Conservation (phyloP, 2,888 invertebrate genomes). For the Agrochola macilenta region DNA sequence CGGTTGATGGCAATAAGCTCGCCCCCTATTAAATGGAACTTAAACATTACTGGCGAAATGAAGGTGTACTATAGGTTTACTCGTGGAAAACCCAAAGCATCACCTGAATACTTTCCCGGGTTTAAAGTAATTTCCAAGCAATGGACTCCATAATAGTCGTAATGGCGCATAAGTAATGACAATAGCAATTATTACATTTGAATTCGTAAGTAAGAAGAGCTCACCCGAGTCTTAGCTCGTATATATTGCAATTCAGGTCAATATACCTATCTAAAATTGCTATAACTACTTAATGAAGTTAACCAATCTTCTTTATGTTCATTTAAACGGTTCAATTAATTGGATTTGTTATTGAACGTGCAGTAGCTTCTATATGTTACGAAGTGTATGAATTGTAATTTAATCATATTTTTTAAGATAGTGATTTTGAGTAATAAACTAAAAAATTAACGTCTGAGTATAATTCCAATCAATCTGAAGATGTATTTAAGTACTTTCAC, state of each 20-base stretch:
- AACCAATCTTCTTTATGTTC: not conserved
- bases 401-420: not conserved
- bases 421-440: not conserved
- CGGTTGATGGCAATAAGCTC: not conserved
- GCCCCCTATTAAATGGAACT: not conserved
- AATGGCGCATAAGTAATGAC: slow-evolving; percentile 22
- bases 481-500: not conserved
- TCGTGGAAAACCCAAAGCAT: not conserved
- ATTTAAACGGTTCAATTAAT: too few species aligned
- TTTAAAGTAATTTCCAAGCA: slow-evolving; percentile 15
- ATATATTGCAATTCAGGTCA: not conserved
- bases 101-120: slow-evolving; percentile 7
- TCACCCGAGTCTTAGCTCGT: not conserved
- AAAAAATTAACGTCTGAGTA: too few species aligned
- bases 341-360: too few species aligned
- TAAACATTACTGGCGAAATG: not conserved
- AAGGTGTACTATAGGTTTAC: not conserved
- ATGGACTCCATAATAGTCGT: slow-evolving; percentile 12
- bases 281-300: not conserved
- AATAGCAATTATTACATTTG: slow-evolving; percentile 18
- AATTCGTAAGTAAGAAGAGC: slow-evolving; percentile 19
- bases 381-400: not conserved
- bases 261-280: not conserved
- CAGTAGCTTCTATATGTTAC: too few species aligned
- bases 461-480: not conserved